phyloP scores from a whole-genome alignment of 2,113 vertebrate genomes.

The Brachionichthys hirsutus region DNA sequence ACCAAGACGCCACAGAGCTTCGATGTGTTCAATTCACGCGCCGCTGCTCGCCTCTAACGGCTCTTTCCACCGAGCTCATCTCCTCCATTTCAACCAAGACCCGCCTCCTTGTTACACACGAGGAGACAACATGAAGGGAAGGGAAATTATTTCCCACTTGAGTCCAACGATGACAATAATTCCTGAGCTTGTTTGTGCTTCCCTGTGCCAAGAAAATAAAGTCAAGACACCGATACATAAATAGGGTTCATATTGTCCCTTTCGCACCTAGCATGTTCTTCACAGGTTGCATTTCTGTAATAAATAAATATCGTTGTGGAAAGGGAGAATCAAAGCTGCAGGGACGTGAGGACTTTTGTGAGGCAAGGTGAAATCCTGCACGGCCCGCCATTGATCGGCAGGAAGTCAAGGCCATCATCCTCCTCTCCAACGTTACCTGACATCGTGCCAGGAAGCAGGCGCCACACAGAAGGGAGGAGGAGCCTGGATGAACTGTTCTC shows the following conservation, averaged over 20 bases:
- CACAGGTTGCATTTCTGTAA: background rate
- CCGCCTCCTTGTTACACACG: constrained; percentile 59
- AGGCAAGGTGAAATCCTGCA: constrained; percentile 60
- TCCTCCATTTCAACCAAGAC: constrained; percentile 58
- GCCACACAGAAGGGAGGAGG: background rate
- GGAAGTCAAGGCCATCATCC: constrained; percentile 49
- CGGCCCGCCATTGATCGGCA: constrained; percentile 73
- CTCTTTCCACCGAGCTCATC: constrained; percentile 57
- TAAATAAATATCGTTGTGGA: background rate
- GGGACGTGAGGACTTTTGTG: constrained; percentile 11
- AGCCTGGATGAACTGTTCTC: constrained; percentile 1
- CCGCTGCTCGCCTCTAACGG: constrained; percentile 62
- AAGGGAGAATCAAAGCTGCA: constrained; percentile 1
- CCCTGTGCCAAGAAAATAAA: background rate
- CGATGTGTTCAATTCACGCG: constrained; percentile 59
- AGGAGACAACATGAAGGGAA: constrained; percentile 17
- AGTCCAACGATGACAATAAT: background rate
- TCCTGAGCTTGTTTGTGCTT: background rate
- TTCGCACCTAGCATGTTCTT: background rate
- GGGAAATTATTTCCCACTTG: background rate
- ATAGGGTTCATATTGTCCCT: background rate
- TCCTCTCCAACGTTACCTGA: constrained; percentile 40
- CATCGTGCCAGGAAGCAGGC: constrained; percentile 6
- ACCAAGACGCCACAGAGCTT: constrained; percentile 45
- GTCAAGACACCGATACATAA: background rate